Conservation (phyloP, 1,140 invertebrate species). For the Leptopilina clavipes region DNA sequence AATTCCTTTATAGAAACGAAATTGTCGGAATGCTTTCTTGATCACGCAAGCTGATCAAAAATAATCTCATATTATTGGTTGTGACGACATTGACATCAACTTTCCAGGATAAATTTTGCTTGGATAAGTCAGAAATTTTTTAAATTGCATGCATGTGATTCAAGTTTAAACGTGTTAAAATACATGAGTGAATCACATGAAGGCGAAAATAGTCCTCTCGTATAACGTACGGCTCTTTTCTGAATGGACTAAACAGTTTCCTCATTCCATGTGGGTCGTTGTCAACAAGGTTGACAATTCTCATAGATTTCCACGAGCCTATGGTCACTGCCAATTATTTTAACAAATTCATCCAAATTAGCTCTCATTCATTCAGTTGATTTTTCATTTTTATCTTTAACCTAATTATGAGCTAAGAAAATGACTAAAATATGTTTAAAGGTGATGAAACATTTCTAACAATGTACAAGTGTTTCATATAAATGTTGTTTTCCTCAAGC, state of each 20-base stretch:
- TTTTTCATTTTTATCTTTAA: too few species aligned
- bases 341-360: not conserved
- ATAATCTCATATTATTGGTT: slow-evolving; percentile 18
- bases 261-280: slow-evolving; percentile 29
- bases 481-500: too few species aligned
- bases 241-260: slow-evolving; percentile 26
- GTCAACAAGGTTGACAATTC: not conserved
- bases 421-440: too few species aligned
- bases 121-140: not conserved
- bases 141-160: not conserved
- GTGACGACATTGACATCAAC: not conserved
- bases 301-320: not conserved
- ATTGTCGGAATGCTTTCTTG: not conserved
- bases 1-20: slow-evolving; percentile 13
- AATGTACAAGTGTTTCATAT: too few species aligned
- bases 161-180: not conserved
- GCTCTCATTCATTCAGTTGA: not conserved
- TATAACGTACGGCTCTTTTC: slow-evolving; percentile 24
- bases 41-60: slow-evolving; percentile 9
- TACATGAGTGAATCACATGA: slow-evolving; percentile 22
- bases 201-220: slow-evolving; percentile 14
- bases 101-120: not conserved
- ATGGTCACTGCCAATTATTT: slow-evolving; percentile 29
- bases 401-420: too few species aligned
- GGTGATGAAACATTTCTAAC: too few species aligned